Conservation (phyloP, 2,797 vertebrate genomes). For the Hemitrygon akajei region DNA sequence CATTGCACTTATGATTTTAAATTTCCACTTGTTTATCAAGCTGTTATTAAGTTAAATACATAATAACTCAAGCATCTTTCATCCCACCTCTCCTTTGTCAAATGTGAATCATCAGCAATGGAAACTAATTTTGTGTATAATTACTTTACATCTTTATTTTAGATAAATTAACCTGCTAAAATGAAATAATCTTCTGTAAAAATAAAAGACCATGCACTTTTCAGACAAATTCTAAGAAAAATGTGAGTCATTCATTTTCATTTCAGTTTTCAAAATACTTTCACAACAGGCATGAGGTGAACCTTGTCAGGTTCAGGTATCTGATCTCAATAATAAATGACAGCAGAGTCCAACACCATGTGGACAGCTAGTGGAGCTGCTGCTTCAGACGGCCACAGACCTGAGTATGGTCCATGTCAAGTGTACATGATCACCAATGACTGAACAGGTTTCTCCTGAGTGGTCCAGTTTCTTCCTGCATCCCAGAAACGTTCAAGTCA, state of each 20-base stretch:
- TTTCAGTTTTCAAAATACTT: neutral
- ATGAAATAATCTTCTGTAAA: neutral
- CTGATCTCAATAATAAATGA: neutral
- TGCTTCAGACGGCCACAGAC: too few relatives aligned
- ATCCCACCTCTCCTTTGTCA: constrained; percentile 33
- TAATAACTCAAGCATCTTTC: neutral
- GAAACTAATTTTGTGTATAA: constrained; percentile 22
- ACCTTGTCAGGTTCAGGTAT: neutral
- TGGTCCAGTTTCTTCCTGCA: too few relatives aligned
- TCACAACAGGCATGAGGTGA: too few relatives aligned
- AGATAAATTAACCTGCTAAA: neutral
- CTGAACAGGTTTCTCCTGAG: too few relatives aligned
- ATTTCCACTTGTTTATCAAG: constrained; percentile 35
- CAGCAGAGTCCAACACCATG: neutral
- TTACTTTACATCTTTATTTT: neutral
- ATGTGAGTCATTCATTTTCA: neutral
- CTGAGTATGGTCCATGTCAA: too few relatives aligned
- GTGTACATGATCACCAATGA: too few relatives aligned
- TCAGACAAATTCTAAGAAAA: neutral
- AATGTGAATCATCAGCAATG: constrained; percentile 35
- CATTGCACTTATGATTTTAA: constrained; percentile 17
- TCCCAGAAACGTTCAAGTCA: too few relatives aligned
- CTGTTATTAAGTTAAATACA: constrained; percentile 15
- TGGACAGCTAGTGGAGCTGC: too few relatives aligned
- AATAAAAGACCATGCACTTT: neutral